phyloP scores from a whole-genome alignment of 2,113 vertebrate genomes.

The Petromus typicus region DNA sequence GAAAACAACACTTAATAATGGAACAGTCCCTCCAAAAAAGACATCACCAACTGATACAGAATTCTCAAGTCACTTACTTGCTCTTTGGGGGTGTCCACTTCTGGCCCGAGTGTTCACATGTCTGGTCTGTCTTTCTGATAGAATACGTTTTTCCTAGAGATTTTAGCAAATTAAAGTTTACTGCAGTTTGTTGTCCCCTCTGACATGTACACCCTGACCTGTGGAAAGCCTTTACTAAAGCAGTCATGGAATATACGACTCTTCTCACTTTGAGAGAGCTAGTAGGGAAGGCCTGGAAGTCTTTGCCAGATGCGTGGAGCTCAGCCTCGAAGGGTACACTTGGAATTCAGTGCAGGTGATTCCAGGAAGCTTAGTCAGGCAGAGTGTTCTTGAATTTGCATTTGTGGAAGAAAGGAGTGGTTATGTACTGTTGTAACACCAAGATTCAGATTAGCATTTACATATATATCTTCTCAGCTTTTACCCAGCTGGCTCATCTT shows the following conservation, averaged over 20 bases:
- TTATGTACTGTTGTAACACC: conserved; percentile 50
- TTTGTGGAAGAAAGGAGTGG: conserved; percentile 46
- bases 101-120: neutral
- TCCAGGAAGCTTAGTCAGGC: conserved; percentile 39
- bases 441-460: conserved; percentile 43
- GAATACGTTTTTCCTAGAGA: neutral
- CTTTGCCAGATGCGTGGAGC: neutral
- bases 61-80: conserved; percentile 38
- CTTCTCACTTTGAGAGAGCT: conserved; percentile 10
- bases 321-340: neutral
- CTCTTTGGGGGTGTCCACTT: neutral
- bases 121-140: neutral
- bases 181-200: neutral
- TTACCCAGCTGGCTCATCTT: conserved; percentile 36
- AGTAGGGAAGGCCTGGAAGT: neutral
- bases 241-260: neutral
- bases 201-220: neutral
- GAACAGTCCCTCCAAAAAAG: neutral
- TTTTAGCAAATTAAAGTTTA: conserved; percentile 45
- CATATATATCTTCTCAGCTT: conserved; percentile 16
- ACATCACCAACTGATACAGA: neutral
- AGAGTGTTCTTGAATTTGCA: conserved; percentile 36
- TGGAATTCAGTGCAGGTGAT: neutral
- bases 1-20: conserved; percentile 46
- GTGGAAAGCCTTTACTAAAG: neutral